These are phyloP conservation scores for Panopea generosa DNA, from an alignment of 2,888 invertebrate genomes.

Conservation along the genomic window DNA sequence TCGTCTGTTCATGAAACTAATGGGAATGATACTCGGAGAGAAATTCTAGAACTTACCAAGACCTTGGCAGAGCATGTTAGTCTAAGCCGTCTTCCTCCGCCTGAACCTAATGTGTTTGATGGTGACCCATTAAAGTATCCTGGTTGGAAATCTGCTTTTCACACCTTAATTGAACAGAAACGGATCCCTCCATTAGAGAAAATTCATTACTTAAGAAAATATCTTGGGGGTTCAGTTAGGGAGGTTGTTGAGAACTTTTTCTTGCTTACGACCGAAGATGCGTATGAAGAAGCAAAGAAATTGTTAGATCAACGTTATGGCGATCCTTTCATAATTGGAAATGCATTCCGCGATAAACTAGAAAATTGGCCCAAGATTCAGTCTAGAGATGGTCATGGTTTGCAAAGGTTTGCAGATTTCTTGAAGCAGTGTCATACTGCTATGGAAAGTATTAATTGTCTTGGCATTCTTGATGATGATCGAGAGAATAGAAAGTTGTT, in stretches of 20 bases:
- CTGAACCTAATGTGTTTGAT: constrained; percentile 46
- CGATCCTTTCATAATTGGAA: constrained; percentile 47
- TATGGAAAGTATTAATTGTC: constrained; percentile 20
- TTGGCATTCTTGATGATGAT: constrained; percentile 34
- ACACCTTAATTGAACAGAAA: too few species aligned
- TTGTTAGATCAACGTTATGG: constrained; percentile 56
- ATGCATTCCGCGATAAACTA: too few species aligned
- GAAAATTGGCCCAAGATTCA: too few species aligned
- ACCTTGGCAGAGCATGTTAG: not conserved
- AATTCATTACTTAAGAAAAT: too few species aligned
- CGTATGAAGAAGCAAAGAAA: constrained; percentile 49
- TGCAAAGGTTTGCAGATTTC: constrained; percentile 51
- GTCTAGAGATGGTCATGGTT: constrained; percentile 33
- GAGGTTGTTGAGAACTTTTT: constrained; percentile 54
- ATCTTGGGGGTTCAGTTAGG: too few species aligned
- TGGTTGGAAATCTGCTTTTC: too few species aligned
- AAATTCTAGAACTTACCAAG: constrained; percentile 11
- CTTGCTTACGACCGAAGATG: constrained; percentile 38
- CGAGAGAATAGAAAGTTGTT: constrained; percentile 49
- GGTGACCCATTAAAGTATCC: too few species aligned
- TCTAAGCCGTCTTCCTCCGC: constrained; percentile 39
- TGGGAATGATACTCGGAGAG: too few species aligned
- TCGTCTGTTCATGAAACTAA: too few species aligned
- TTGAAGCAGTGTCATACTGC: constrained; percentile 44
- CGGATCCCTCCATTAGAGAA: constrained; percentile 38